Conservation (phyloP, 2,888 invertebrate genomes). For the Apantesis nais region DNA sequence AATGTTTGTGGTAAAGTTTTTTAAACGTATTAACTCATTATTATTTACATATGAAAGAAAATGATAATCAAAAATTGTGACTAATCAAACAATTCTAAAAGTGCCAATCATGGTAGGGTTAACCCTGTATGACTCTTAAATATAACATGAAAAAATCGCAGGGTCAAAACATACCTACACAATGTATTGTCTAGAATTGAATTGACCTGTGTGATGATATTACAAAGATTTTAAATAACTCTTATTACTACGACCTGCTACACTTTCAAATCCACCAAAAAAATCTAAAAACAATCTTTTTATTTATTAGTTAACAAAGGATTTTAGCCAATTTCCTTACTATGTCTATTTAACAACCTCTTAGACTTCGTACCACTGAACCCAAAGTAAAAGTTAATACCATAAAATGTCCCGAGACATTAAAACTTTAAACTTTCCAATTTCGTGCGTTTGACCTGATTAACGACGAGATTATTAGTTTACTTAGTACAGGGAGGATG, state of each 20-base stretch:
- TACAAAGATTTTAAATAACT: background rate
- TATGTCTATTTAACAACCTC: background rate
- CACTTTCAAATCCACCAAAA: too few species aligned
- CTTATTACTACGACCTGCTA: too few species aligned
- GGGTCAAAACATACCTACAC: background rate
- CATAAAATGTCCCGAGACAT: constrained; percentile 42
- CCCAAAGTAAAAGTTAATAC: constrained; percentile 37
- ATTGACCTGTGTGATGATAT: background rate
- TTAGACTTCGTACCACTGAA: constrained; percentile 21
- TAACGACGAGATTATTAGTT: constrained; percentile 56
- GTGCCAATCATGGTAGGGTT: too few species aligned
- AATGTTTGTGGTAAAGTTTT: background rate
- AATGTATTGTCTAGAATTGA: background rate
- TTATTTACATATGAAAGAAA: too few species aligned
- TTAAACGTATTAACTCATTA: too few species aligned
- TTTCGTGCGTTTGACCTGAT: constrained; percentile 59
- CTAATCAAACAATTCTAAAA: too few species aligned
- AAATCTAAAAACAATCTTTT: background rate
- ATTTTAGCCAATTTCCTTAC: background rate
- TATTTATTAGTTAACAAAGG: background rate
- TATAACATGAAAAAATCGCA: background rate
- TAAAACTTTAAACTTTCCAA: constrained; percentile 50
- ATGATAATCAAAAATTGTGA: too few species aligned
- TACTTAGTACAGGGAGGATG: constrained; percentile 48
- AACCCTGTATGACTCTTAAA: background rate